phyloP scores from a whole-genome alignment of 2,113 vertebrate genomes.

The Suncus etruscus region DNA sequence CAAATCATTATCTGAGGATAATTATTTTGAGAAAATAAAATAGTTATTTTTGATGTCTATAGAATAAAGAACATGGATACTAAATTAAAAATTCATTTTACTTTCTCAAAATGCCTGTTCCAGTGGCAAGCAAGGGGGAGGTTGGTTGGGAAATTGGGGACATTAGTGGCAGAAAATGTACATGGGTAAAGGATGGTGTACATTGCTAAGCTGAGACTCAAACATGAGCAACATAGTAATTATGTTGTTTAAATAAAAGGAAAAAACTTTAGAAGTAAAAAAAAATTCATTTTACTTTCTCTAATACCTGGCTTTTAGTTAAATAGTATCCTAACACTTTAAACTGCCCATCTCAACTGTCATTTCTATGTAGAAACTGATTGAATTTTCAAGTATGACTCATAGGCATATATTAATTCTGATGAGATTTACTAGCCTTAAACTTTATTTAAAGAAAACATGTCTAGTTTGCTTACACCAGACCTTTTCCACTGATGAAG shows the following conservation, averaged over 20 bases:
- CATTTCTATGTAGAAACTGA: conserved; percentile 21
- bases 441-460: conserved; percentile 41
- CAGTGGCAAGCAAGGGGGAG: too few species aligned
- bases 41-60: conserved; percentile 45
- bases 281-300: conserved; percentile 14
- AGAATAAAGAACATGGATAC: not conserved
- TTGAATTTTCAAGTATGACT: conserved; percentile 57
- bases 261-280: too few species aligned
- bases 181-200: too few species aligned
- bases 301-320: conserved; percentile 35
- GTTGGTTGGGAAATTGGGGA: too few species aligned
- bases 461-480: conserved; percentile 30
- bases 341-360: conserved; percentile 12
- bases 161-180: too few species aligned
- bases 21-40: conserved; percentile 53
- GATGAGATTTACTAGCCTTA: conserved; percentile 61
- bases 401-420: conserved; percentile 61
- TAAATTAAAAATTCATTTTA: conserved; percentile 47
- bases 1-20: not conserved
- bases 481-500: not conserved
- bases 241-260: too few species aligned
- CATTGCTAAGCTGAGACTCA: too few species aligned
- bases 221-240: too few species aligned
- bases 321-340: conserved; percentile 59
- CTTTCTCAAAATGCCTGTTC: too few species aligned